A percentile compares a stretch with the other conserved stretches of the same genome.
These are phyloP conservation scores for Protaetia brevitarsis DNA, from an alignment of 1,140 invertebrate species.

Conservation along the genomic window DNA sequence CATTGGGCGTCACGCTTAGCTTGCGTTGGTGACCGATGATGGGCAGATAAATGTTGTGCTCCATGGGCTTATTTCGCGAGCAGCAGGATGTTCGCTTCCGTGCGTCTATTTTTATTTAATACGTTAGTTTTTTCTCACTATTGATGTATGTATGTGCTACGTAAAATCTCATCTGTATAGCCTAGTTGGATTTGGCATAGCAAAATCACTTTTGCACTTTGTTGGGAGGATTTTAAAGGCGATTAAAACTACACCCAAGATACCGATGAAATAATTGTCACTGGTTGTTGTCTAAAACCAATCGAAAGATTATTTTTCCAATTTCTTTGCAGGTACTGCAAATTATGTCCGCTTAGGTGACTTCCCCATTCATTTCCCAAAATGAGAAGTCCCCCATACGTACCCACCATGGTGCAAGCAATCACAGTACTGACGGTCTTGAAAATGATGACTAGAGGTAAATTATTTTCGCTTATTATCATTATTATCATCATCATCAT, in stretches of 20 bases:
- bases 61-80: slow-evolving; percentile 35
- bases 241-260: not conserved
- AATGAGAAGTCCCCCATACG: slow-evolving; percentile 59
- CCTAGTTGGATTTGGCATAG: not conserved
- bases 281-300: not conserved
- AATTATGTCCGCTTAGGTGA: slow-evolving; percentile 49
- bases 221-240: too few species aligned
- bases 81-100: slow-evolving; percentile 37
- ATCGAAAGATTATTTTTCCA: not conserved
- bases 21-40: slow-evolving; percentile 35
- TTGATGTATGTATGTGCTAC: not conserved
- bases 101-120: not conserved
- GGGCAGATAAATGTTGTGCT: slow-evolving; percentile 31
- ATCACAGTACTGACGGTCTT: slow-evolving; percentile 79
- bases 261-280: not conserved
- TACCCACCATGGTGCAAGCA: slow-evolving; percentile 74
- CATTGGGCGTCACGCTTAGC: slow-evolving; percentile 38
- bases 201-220: too few species aligned
- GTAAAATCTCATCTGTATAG: not conserved
- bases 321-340: slow-evolving; percentile 28
- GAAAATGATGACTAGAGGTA: slow-evolving; percentile 78
- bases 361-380: slow-evolving; percentile 45
- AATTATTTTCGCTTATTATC: slow-evolving; percentile 28
- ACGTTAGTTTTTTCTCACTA: not conserved
- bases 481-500: not conserved